phyloP scores from a whole-genome alignment of 2,888 invertebrate genomes.

The Bibio marci region DNA sequence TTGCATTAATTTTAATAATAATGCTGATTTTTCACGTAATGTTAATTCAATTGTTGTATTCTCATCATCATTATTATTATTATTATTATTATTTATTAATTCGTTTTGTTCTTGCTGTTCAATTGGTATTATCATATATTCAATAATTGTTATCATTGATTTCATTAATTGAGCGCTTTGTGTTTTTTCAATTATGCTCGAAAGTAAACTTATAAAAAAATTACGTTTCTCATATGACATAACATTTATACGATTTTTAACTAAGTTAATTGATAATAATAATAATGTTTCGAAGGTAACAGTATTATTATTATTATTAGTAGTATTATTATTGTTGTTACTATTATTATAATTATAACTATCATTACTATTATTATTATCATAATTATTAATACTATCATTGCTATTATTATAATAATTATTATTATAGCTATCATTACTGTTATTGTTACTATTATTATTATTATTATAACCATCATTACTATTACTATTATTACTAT shows the following conservation, averaged over 20 bases:
- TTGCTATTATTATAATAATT: no score
- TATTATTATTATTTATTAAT: constrained; percentile 85
- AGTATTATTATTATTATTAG: no score
- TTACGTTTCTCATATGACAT: constrained; percentile 92
- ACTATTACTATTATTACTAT: no score
- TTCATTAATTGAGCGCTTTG: constrained; percentile 77
- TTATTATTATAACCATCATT: no score
- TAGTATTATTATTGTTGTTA: no score
- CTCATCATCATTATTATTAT: constrained; percentile 25
- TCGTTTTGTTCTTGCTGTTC: constrained; percentile 30
- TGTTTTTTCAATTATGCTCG: constrained; percentile 87
- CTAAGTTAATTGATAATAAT: constrained; percentile 77
- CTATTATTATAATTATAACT: no score
- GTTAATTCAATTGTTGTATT: constrained; percentile 43
- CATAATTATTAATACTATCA: no score
- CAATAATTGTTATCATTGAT: constrained; percentile 73
- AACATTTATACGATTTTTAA: constrained; percentile 83
- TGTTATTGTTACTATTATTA: not conserved
- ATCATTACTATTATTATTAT: no score
- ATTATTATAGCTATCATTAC: no score
- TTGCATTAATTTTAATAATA: constrained; percentile 91
- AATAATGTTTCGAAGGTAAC: constrained; percentile 26
- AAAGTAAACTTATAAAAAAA: constrained; percentile 77
- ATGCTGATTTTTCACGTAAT: constrained; percentile 78
- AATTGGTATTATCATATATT: constrained; percentile 21